Conservation (phyloP, 2,797 vertebrate genomes). For the Leptodactylus fallax region DNA sequence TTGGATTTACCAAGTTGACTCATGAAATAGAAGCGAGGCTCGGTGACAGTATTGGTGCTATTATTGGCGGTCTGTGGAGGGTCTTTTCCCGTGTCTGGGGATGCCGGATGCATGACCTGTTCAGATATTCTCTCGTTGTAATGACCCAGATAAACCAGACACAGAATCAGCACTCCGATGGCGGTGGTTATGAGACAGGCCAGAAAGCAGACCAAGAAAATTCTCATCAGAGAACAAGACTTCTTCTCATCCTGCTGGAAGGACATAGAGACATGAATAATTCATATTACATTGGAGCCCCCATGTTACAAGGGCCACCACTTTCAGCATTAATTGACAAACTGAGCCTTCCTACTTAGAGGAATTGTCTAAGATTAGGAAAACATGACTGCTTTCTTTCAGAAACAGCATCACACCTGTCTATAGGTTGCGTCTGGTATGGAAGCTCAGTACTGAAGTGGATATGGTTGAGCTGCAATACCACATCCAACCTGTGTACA, state of each 20-base stretch:
- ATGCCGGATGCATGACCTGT: background rate
- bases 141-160: conserved; percentile 65
- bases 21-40: conserved; percentile 70
- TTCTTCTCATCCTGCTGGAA: conserved; percentile 66
- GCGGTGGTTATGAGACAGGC: conserved; percentile 69
- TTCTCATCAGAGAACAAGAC: conserved; percentile 66
- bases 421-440: too few species aligned
- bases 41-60: background rate
- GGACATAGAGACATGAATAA: background rate
- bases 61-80: background rate
- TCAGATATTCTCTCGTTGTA: background rate
- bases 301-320: too few species aligned
- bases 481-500: too few species aligned
- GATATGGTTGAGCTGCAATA: too few species aligned
- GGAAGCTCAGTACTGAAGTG: too few species aligned
- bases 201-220: conserved; percentile 73
- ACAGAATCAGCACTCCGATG: conserved; percentile 67
- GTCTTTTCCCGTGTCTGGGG: background rate
- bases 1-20: conserved; percentile 73
- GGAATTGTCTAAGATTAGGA: too few species aligned
- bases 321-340: too few species aligned
- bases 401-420: too few species aligned
- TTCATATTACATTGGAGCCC: background rate
- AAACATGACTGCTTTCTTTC: too few species aligned
- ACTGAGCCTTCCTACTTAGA: too few species aligned